phyloP scores from a whole-genome alignment of 2,888 invertebrate species.

The Dorcus hopei region DNA sequence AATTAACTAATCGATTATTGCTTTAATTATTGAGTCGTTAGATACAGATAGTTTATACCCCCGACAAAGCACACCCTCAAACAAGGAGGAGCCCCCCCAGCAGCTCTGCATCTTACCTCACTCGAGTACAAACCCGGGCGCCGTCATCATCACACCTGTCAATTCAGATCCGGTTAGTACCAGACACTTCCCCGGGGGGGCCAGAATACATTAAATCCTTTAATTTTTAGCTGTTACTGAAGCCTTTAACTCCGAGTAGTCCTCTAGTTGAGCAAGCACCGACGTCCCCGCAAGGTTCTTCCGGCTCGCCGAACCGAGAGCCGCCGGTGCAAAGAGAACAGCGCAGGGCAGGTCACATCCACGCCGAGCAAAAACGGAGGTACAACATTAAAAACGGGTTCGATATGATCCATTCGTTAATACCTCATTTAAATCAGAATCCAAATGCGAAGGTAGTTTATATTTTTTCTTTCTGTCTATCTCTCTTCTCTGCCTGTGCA shows the following conservation, averaged over 20 bases:
- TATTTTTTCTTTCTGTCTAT: slow-evolving; percentile 5
- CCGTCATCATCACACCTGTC: not conserved
- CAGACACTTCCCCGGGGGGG: slow-evolving; percentile 25
- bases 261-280: slow-evolving; percentile 50
- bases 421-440: slow-evolving; percentile 87
- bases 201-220: too few species aligned
- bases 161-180: not conserved
- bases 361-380: slow-evolving; percentile 93
- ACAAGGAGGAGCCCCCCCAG: too few species aligned
- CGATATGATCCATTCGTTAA: slow-evolving; percentile 87
- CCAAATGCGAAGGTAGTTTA: slow-evolving; percentile 76
- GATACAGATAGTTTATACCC: not conserved
- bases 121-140: not conserved
- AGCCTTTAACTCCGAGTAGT: slow-evolving; percentile 19
- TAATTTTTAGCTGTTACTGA: slow-evolving; percentile 34
- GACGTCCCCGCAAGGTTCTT: slow-evolving; percentile 57
- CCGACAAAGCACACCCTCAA: not conserved
- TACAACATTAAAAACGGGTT: slow-evolving; percentile 97
- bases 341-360: slow-evolving; percentile 83
- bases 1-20: not conserved
- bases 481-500: not conserved
- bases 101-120: not conserved
- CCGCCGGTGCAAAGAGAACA: slow-evolving; percentile 63
- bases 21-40: not conserved
- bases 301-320: slow-evolving; percentile 50